Evolutionary conservation across 2,113 vertebrate species (phyloP).

Genomic region (Pollachius pollachius): DNA sequence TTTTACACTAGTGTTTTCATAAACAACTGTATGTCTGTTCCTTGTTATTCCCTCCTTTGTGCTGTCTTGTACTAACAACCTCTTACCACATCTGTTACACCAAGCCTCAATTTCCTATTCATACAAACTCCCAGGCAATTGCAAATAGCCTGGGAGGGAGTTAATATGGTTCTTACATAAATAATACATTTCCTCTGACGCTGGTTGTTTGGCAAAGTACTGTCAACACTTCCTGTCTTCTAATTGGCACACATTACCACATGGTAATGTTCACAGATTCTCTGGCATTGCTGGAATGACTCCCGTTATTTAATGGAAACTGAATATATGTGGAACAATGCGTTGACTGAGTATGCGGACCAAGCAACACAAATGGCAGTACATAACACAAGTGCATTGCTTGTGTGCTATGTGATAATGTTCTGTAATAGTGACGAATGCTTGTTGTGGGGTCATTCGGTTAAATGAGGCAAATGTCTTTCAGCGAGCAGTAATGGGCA

Average conservation of each 20-base stretch:
- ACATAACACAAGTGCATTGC: slow-evolving; percentile 4
- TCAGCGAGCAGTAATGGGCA: background rate
- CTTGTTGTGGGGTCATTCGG: background rate
- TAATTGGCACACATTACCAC: slow-evolving; percentile 33
- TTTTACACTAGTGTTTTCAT: too few relatives aligned
- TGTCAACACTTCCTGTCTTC: slow-evolving; percentile 17
- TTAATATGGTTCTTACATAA: slow-evolving; percentile 19
- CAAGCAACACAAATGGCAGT: slow-evolving; percentile 26
- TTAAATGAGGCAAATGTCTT: background rate
- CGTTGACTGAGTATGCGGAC: slow-evolving; percentile 2
- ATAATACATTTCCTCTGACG: slow-evolving; percentile 35
- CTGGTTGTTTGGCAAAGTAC: slow-evolving; percentile 12
- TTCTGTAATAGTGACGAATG: background rate
- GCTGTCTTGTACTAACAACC: too few relatives aligned
- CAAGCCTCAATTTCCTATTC: slow-evolving; percentile 30
- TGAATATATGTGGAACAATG: slow-evolving; percentile 6
- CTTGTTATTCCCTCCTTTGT: too few relatives aligned
- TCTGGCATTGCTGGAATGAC: slow-evolving; percentile 29
- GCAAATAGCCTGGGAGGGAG: slow-evolving; percentile 27
- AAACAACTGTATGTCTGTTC: too few relatives aligned
- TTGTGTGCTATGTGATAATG: slow-evolving; percentile 5
- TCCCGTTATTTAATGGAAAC: slow-evolving; percentile 31
- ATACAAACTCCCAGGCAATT: slow-evolving; percentile 10
- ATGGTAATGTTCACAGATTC: slow-evolving; percentile 29
- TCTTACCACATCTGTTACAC: too few relatives aligned